A percentile compares a stretch with the other conserved stretches of the same genome.
These are phyloP conservation scores for Globodera ellingtonae DNA, from an alignment of 1,140 invertebrate genomes.

Conservation along the genomic window DNA sequence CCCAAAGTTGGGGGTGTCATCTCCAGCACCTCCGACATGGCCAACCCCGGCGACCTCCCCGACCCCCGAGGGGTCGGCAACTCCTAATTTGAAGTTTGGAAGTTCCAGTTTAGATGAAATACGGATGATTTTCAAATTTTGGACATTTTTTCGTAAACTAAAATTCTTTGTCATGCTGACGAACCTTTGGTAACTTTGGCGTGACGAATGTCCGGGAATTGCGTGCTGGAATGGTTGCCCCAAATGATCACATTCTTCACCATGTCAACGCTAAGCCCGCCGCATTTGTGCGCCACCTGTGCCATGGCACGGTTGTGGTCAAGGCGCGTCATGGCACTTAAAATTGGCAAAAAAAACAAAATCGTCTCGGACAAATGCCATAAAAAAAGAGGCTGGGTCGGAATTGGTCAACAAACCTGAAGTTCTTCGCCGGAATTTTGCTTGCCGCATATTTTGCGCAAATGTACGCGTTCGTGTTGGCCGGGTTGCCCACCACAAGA, in stretches of 20 bases:
- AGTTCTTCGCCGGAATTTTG: slow-evolving; percentile 92
- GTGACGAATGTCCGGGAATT: slow-evolving; percentile 92
- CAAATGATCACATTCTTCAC: slow-evolving; percentile 93
- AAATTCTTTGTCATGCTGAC: too few relatives aligned
- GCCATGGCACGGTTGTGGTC: slow-evolving; percentile 94
- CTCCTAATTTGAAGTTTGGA: too few relatives aligned
- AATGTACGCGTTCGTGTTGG: slow-evolving; percentile 97
- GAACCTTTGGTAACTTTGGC: slow-evolving; percentile 69
- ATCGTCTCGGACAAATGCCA: neutral
- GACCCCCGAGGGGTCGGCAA: too few relatives aligned
- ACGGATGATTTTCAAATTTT: too few relatives aligned
- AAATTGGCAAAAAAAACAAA: slow-evolving; percentile 11
- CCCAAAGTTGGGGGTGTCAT: too few relatives aligned
- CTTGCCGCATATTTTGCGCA: slow-evolving; percentile 89
- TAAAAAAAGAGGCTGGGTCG: slow-evolving; percentile 12
- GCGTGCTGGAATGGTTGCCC: slow-evolving; percentile 99
- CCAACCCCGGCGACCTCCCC: too few relatives aligned
- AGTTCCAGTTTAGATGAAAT: too few relatives aligned
- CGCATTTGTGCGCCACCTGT: slow-evolving; percentile 71
- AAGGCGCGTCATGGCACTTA: slow-evolving; percentile 88
- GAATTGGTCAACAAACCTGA: slow-evolving; percentile 68
- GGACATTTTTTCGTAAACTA: too few relatives aligned
- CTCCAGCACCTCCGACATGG: too few relatives aligned
- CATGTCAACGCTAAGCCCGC: slow-evolving; percentile 72
- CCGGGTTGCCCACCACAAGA: slow-evolving; percentile 97